Conservation (phyloP, 2,113 vertebrate species). For the Rhizomys pruinosus region DNA sequence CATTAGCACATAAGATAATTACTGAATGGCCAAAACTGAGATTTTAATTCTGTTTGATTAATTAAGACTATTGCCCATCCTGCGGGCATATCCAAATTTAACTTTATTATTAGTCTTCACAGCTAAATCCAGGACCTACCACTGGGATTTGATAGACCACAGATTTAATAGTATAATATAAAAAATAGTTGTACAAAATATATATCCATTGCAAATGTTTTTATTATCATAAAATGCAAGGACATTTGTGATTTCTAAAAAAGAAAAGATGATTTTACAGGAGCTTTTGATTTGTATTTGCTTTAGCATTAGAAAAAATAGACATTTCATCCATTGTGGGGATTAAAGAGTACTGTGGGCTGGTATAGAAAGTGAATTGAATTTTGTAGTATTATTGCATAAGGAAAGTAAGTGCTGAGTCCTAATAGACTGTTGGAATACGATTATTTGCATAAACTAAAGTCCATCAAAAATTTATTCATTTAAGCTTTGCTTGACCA, state of each 20-base stretch:
- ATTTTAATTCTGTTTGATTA: slow-evolving; percentile 71
- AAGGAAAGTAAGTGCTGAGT: slow-evolving; percentile 33
- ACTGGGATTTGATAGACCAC: slow-evolving; percentile 24
- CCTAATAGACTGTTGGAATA: background rate
- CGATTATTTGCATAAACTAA: background rate
- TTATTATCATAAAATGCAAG: slow-evolving; percentile 26
- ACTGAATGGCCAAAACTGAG: slow-evolving; percentile 70
- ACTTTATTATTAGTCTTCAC: slow-evolving; percentile 38
- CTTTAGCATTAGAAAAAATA: slow-evolving; percentile 35
- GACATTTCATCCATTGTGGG: background rate
- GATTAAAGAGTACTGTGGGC: slow-evolving; percentile 17
- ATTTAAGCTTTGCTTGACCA: background rate
- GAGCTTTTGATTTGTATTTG: slow-evolving; percentile 55
- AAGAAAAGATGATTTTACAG: background rate
- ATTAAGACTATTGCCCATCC: slow-evolving; percentile 64
- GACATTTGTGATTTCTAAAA: slow-evolving; percentile 42
- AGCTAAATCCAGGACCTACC: slow-evolving; percentile 51
- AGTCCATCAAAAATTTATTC: background rate
- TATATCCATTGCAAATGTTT: background rate
- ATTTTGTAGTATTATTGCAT: background rate
- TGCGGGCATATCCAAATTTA: slow-evolving; percentile 38
- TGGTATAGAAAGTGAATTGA: slow-evolving; percentile 9
- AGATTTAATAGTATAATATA: slow-evolving; percentile 38
- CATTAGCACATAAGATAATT: slow-evolving; percentile 58
- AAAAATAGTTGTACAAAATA: slow-evolving; percentile 14